Conservation (phyloP, 2,797 vertebrate species). For the Manis pentadactyla region DNA sequence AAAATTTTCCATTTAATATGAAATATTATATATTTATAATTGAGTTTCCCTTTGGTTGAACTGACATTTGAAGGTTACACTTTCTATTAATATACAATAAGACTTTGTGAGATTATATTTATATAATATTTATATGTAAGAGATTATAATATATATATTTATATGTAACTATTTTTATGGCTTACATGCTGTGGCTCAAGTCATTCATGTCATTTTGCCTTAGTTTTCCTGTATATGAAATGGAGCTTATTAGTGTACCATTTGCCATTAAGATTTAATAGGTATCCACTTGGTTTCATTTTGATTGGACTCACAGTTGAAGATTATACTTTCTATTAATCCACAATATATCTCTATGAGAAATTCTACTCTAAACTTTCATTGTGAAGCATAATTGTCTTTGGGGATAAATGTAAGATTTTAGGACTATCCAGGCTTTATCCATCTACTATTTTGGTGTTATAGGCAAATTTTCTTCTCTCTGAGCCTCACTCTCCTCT, state of each 20-base stretch:
- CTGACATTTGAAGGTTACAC: too few species aligned
- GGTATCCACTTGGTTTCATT: background rate
- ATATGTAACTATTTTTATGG: background rate
- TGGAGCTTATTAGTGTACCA: background rate
- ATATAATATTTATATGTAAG: background rate
- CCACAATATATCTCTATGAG: background rate
- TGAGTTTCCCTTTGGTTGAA: too few species aligned
- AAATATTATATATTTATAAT: background rate
- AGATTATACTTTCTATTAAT: background rate
- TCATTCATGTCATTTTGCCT: background rate
- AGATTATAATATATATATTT: background rate
- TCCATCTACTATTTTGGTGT: background rate
- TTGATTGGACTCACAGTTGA: slow-evolving; percentile 2
- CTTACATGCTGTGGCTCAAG: background rate
- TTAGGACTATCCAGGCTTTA: background rate
- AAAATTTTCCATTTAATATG: background rate
- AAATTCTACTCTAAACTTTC: background rate
- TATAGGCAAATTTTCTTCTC: background rate
- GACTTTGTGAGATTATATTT: background rate
- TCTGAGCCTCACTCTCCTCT: background rate
- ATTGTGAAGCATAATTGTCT: background rate
- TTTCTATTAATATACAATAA: too few species aligned
- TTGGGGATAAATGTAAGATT: background rate
- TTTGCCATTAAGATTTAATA: background rate
- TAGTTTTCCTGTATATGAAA: background rate